These are phyloP conservation scores for Oscheius sp. DNA, from an alignment of 2,888 invertebrate genomes.

Conservation along the genomic window DNA sequence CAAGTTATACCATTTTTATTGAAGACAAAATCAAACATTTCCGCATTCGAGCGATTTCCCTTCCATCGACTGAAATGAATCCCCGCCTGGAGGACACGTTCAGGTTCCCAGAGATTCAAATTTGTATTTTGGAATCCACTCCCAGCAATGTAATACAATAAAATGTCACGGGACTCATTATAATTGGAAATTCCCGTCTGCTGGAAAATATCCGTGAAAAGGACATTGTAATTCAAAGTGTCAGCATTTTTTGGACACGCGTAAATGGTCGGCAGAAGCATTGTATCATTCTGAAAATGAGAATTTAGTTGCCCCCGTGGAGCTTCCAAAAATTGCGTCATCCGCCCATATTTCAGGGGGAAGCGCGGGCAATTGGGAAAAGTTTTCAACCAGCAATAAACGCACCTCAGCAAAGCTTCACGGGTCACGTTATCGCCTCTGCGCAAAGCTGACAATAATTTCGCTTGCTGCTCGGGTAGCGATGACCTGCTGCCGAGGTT, in stretches of 20 bases:
- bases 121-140: conserved; percentile 32
- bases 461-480: too few relatives aligned
- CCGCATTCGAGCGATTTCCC: conserved; percentile 6
- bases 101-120: conserved; percentile 4
- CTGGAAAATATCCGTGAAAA: conserved; percentile 25
- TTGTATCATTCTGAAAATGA: conserved; percentile 41
- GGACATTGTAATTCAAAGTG: conserved; percentile 30
- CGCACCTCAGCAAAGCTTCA: conserved; percentile 68
- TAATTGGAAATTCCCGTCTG: conserved; percentile 8
- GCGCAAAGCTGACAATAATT: conserved; percentile 62
- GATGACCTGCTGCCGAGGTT: background rate
- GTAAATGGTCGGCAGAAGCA: conserved; percentile 30
- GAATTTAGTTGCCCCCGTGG: conserved; percentile 18
- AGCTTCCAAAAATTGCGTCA: conserved; percentile 61
- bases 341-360: conserved; percentile 58
- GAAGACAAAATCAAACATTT: conserved; percentile 35
- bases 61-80: conserved; percentile 12
- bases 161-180: conserved; percentile 5
- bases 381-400: conserved; percentile 71
- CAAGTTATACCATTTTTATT: conserved; percentile 31
- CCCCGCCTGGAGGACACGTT: conserved; percentile 6
- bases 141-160: conserved; percentile 35
- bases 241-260: conserved; percentile 36
- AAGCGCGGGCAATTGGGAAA: conserved; percentile 65
- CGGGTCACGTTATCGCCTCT: conserved; percentile 68